phyloP scores from a whole-genome alignment of 2,888 invertebrate species.

The Pyralis farinalis region DNA sequence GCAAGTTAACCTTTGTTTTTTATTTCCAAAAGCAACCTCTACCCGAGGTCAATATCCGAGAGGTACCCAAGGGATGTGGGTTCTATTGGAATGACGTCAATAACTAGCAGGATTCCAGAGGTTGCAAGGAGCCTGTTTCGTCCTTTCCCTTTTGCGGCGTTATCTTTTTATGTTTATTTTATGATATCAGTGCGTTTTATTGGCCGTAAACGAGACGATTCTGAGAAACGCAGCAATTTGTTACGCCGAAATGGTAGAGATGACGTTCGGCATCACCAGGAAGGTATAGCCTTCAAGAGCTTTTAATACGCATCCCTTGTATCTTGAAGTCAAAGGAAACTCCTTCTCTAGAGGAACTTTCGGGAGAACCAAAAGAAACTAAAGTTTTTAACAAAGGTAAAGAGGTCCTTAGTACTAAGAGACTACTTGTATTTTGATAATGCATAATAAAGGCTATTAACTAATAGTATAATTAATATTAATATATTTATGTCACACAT shows the following conservation, averaged over 20 bases:
- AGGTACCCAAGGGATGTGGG: slow-evolving; percentile 75
- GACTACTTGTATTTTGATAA: too few relatives aligned
- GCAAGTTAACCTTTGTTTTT: too few relatives aligned
- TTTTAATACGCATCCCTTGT: slow-evolving; percentile 1
- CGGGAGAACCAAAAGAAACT: too few relatives aligned
- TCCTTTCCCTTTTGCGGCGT: slow-evolving; percentile 44
- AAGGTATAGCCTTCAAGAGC: slow-evolving; percentile 29
- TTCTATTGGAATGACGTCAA: slow-evolving; percentile 81
- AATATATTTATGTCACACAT: too few relatives aligned
- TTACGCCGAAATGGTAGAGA: slow-evolving; percentile 53
- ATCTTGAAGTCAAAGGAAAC: neutral
- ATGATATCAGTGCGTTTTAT: slow-evolving; percentile 4
- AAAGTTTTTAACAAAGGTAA: too few relatives aligned
- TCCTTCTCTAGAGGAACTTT: too few relatives aligned
- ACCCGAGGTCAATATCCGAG: slow-evolving; percentile 44
- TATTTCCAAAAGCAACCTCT: neutral
- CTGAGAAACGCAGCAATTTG: slow-evolving; percentile 33
- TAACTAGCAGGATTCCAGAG: slow-evolving; percentile 75
- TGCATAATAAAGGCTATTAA: too few relatives aligned
- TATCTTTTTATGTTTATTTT: slow-evolving; percentile 15
- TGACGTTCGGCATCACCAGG: slow-evolving; percentile 52
- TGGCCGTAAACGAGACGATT: slow-evolving; percentile 3
- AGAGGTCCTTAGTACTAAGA: too few relatives aligned
- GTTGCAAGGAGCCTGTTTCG: slow-evolving; percentile 37
- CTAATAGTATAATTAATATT: too few relatives aligned